Evolutionary conservation across 1,140 invertebrate genomes (phyloP), one percentile per base, ranked within the genome.

Genomic region (Eriosoma lanigerum): DNA sequence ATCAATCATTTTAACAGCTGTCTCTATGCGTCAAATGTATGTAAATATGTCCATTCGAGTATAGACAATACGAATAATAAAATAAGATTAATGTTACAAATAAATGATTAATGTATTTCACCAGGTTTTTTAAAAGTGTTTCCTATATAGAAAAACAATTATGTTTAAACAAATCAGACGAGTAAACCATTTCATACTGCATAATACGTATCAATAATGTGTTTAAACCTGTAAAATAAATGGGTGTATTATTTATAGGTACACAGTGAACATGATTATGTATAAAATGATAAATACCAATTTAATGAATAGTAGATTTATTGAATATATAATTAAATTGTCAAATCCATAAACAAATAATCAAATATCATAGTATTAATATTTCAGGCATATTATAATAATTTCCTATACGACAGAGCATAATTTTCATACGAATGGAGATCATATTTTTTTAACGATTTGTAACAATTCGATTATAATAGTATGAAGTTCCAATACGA

Each of bases 21-120:
- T 48, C 13, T 48, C 13, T n/a, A 21, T 19, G 24, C 44, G 44
- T 15, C 24, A 1, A 68, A 24, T 26, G 15, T 48, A 48, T 68
- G 44, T 48, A 68, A 68, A 68, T 48, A 68, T 68, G 66, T 68
- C 66, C 66, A 26, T 13, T 68, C n/a, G 12, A 24, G 21, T 26
- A 44, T 26, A 17, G 44, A 68, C 44, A 68, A 48, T 9, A 24
- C 38, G 10, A 66, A 38, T 12, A 21, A 66, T 44, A 66, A 66
- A 66, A 54, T 15, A 66, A 66, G 38, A 44, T 66, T 21, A 44
- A 68, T 68, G 64, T 1, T 17, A 46, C 44, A 48, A 48, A 48
- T 1, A 8, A 48, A 68, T 68, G 66, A 68, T 68, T 68, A 68
- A 68, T 68, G 66, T 68, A 44, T 68, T 48, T 68, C 48, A 68